Evolutionary conservation across 2,888 invertebrate species (phyloP), one percentile per base, ranked within the genome.

Genomic region (Epirrhoe alternata): DNA sequence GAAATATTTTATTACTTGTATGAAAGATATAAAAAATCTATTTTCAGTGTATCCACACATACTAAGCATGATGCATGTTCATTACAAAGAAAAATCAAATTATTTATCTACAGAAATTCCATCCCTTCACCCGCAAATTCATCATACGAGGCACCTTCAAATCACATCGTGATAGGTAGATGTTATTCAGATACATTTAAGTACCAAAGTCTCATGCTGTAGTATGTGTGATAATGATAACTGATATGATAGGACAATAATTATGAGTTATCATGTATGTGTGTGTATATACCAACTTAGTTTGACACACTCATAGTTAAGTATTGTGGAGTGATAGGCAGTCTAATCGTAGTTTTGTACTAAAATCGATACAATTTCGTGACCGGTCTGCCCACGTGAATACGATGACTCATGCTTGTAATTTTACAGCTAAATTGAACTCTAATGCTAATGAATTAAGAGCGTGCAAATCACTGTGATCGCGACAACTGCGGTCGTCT

Each of bases 331-430:
- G 49, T 35, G 53, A 50, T 64, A 57, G 55, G 53, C 70, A 71
- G 66, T 74, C 71, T 76, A 77, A 78, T 73, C 73, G 73, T 75
- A 80, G 70, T 77, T 83, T 78, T 77, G 79, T 85, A 82, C 80
- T 79, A 78, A 81, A 81, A 88, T 86, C 85, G 82, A 86, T 88
- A 85, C 78, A 76, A 83, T 83, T 83, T 83, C 86, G 84, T 88
- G 86, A 83, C 86, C 77, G 77, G 76, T 74, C 79, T 73, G 73
- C 84, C 79, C 73, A 81, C 82, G 72, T 74, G 71, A 63, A 60
- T 42, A 67, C 72, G 70, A 80, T 90, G 86, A 88, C 77, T 89
- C 89, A 89, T 78, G 69, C 35, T 64, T 56, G 61, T 69, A 79
- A 76, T 77, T 75, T 74, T 72, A 70, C 66, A 58, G 68, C 69